phyloP scores from a whole-genome alignment of 2,113 vertebrate species.

The Chelonoidis abingdonii region DNA sequence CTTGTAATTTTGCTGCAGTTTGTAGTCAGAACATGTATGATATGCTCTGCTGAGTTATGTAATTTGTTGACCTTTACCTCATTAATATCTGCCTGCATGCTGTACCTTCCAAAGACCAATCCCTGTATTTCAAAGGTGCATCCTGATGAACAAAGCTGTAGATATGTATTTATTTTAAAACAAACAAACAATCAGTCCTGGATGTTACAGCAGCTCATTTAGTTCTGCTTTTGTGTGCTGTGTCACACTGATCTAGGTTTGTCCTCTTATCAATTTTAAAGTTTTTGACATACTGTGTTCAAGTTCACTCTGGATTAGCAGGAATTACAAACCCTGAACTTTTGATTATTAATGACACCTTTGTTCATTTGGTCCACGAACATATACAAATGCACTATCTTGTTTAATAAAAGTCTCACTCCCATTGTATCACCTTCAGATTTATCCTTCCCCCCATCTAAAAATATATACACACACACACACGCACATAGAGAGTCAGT shows the following conservation, averaged over 20 bases:
- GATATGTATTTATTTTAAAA: slow-evolving; percentile 18
- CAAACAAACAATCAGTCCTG: slow-evolving; percentile 25
- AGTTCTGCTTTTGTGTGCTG: slow-evolving; percentile 45
- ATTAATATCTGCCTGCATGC: not conserved
- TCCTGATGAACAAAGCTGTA: not conserved
- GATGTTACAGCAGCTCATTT: slow-evolving; percentile 34
- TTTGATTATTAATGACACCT: slow-evolving; percentile 55
- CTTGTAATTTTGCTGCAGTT: not conserved
- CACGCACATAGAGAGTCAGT: not conserved
- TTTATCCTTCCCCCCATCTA: not conserved
- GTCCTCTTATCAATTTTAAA: slow-evolving; percentile 54
- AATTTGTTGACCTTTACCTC: not conserved
- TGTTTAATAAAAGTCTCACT: slow-evolving; percentile 17
- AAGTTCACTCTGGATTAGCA: slow-evolving; percentile 68
- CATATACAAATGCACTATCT: slow-evolving; percentile 10
- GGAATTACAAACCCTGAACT: slow-evolving; percentile 49
- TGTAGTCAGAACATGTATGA: not conserved
- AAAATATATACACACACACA: not conserved
- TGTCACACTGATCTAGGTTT: slow-evolving; percentile 65
- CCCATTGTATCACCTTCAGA: not conserved
- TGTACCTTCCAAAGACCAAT: not conserved
- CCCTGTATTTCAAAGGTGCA: not conserved
- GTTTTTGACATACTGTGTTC: slow-evolving; percentile 69
- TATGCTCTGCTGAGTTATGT: not conserved
- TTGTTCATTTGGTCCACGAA: slow-evolving; percentile 35